Base-by-base conservation (phyloP, 2,113 vertebrate species). In the Butorides virescens region DNA sequence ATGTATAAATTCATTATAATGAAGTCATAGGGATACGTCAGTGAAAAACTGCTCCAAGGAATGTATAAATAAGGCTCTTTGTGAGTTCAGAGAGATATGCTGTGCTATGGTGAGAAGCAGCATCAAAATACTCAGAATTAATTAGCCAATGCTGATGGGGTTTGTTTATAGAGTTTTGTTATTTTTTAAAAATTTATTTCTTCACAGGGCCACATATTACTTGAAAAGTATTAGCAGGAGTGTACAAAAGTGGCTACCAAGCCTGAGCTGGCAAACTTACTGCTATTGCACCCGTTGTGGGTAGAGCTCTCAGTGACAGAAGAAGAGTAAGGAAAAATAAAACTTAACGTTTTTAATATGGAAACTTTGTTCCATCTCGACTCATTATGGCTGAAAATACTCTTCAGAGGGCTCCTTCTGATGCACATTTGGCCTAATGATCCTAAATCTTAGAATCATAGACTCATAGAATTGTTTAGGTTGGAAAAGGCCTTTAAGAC, bases 31-130 rank as follows among this genome's bases (percentile, higher is more conserved):
- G 82, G 49, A 67, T 56, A 47, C 7, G 61, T 46, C 49, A 75
- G 66, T 50, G 90, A 46, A 80, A 73, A 90, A 42, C 42, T 75
- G 93, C 94, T 95, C 81, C 71, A 72, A 96, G 92, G 78, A 90
- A 78, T 62, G 87, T 55, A 53, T 90, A 92, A 91, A 89, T 92
- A 82, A 92, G 66, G 92, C 49, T 59, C 62, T 62, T 52, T 17
- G n/a, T 88, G 90, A 93, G 78, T 91, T 95, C 78, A 91, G 75
- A 79, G 92, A 44, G 72, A 70, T 58, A 62, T 37, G 50, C 67
- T 80, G 1, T 4, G 5, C 72, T 77, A 11, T 70, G 44, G 5
- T 52, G 36, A 68, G 49, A 79, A 73, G 56, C 72, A 80, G 70
- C 67, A 92, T 82, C 71, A 91, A 93, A 93, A 94, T 76, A 36